Evolutionary conservation across 2,113 vertebrate genomes (phyloP), one percentile per base, ranked within the genome.

Genomic region (Pseudonaja textilis): DNA sequence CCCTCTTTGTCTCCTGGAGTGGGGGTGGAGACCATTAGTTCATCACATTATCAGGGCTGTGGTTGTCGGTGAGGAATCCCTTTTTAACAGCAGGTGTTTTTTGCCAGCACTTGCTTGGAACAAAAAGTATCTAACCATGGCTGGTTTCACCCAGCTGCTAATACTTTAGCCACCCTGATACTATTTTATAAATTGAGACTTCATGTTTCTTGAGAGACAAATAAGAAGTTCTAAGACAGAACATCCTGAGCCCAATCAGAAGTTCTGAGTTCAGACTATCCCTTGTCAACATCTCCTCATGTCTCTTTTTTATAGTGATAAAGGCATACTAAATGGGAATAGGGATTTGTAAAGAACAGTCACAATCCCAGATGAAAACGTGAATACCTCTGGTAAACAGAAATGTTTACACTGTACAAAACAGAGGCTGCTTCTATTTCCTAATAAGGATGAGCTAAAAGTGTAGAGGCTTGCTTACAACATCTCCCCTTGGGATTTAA

Each of bases 1-100:
- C n/a, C 89, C 42, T 34, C 89, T 93, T 93, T 93, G 92, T 93
- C 89, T 93, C 47, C 81, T 12, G 74, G 57, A 29, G 12, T 59
- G 18, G 87, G 54, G 39, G 55, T 81, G 34, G 50, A 81, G 45
- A 86, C 23, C 39, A 18, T 64, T 39, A 50, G 55, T 87, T 87
- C 26, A 50, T 50, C 8, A 23, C 86, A n/a, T n/a, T 45, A n/a
- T 22, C 42, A 29, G 39, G 74, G 88, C 20, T 3, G n/a, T 4
- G 18, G 10, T 34, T 50, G 74, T 56, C n/a, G 1, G 54, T 8
- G 50, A 52, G 42, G 14, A 89, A 87, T 25, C 56, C 14, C 14
- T 29, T 81, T 93, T 90, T 64, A 61, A 16, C 81, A 54, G 81
- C 89, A 87, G 89, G 89, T 90, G 89, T 47, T 20, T 85, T 86